Conservation (phyloP, 2,888 invertebrate genomes). For the Microplitis manilae region DNA sequence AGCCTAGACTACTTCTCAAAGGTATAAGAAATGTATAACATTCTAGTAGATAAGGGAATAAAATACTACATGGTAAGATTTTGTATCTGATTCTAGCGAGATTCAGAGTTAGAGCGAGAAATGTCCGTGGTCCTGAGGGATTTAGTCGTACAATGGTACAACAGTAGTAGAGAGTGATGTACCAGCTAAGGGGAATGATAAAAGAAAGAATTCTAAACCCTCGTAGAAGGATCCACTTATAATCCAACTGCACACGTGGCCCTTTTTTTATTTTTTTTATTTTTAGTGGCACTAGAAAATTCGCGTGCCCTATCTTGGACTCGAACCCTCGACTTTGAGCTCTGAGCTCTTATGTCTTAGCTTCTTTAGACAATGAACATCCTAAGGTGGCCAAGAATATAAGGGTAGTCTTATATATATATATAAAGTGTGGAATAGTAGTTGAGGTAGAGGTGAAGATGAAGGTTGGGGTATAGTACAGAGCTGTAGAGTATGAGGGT, state of each 20-base stretch:
- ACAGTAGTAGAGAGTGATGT: not conserved
- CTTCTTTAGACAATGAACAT: not conserved
- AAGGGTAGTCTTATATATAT: not conserved
- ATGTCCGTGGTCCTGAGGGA: not conserved
- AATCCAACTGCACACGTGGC: slow-evolving; percentile 13
- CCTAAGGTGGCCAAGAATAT: not conserved
- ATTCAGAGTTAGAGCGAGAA: not conserved
- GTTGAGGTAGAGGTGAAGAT: not conserved
- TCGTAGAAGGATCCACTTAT: slow-evolving; percentile 9
- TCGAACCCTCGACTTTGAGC: not conserved
- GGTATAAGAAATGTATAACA: not conserved
- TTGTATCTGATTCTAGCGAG: not conserved
- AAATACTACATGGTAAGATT: not conserved
- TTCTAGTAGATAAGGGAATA: not conserved
- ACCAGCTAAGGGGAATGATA: not conserved
- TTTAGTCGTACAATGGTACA: not conserved
- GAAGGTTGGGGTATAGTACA: not conserved
- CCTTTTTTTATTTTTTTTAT: not conserved
- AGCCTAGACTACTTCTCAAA: not conserved
- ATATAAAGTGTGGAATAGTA: not conserved
- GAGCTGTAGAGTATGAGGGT: not conserved
- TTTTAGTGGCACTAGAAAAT: slow-evolving; percentile 8
- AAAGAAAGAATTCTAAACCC: slow-evolving; percentile 19
- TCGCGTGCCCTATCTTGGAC: slow-evolving; percentile 15
- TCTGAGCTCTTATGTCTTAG: not conserved